A percentile compares a stretch with the other conserved stretches of the same genome.
These are phyloP conservation scores for Acleris emargana DNA, from an alignment of 2,888 invertebrate genomes.

Conservation along the genomic window DNA sequence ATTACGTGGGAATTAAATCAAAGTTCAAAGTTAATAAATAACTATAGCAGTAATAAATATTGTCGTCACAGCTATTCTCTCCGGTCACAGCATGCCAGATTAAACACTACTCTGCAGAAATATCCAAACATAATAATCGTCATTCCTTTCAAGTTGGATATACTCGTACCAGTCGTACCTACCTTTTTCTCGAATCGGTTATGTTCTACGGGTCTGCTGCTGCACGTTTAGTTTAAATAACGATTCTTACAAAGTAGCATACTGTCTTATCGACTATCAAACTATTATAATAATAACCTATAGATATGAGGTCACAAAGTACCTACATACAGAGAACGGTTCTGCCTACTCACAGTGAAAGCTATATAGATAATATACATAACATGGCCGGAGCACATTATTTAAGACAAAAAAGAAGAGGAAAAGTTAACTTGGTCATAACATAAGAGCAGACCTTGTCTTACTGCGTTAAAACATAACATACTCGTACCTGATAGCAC, in stretches of 20 bases:
- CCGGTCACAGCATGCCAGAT: neutral
- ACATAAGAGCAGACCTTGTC: too few species aligned
- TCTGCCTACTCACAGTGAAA: neutral
- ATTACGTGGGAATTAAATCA: neutral
- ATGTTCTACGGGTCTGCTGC: too few species aligned
- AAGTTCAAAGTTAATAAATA: conserved; percentile 6
- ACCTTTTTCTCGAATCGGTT: too few species aligned
- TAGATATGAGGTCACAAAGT: conserved; percentile 5
- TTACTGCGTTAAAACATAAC: too few species aligned
- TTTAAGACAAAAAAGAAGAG: too few species aligned
- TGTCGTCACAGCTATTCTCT: neutral
- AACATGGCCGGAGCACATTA: neutral
- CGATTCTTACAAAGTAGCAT: conserved; percentile 1
- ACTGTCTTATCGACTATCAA: conserved; percentile 15
- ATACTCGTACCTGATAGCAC: too few species aligned
- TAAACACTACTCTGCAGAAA: too few species aligned
- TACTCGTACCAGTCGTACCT: too few species aligned
- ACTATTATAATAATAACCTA: conserved; percentile 16
- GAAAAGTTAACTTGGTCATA: too few species aligned
- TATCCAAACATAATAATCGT: too few species aligned
- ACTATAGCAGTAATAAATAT: neutral
- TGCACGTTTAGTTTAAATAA: neutral
- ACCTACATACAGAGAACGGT: neutral
- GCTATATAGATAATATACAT: neutral
- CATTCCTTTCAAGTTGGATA: too few species aligned